phyloP scores from a whole-genome alignment of 1,140 invertebrate species.

The Diplogasteroides magnus region DNA sequence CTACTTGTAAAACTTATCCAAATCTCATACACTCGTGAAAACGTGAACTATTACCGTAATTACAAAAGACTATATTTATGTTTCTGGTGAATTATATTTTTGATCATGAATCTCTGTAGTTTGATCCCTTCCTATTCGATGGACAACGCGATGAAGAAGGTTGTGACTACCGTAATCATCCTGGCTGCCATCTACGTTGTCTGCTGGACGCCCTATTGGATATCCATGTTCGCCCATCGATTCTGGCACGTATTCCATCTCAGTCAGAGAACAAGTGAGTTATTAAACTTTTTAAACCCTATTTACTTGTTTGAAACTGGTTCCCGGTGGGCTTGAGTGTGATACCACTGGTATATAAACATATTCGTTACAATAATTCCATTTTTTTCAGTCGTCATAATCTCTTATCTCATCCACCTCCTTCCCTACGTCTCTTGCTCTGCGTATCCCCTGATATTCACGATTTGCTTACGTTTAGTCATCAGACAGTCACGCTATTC shows the following conservation, averaged over 20 bases:
- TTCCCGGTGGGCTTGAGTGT: too few relatives aligned
- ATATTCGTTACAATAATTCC: too few relatives aligned
- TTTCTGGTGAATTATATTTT: too few relatives aligned
- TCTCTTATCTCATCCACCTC: slow-evolving; percentile 38
- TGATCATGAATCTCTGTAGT: too few relatives aligned
- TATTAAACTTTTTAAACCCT: not conserved
- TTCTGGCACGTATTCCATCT: slow-evolving; percentile 9
- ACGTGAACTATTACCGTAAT: too few relatives aligned
- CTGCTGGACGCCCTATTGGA: slow-evolving; percentile 95
- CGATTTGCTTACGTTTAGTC: too few relatives aligned
- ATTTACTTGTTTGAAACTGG: too few relatives aligned
- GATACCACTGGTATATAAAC: too few relatives aligned
- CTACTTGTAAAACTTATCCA: too few relatives aligned
- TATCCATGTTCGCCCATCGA: slow-evolving; percentile 61
- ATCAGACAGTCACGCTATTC: too few relatives aligned
- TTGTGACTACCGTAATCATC: slow-evolving; percentile 78
- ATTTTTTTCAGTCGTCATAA: slow-evolving; percentile 35
- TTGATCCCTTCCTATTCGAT: slow-evolving; percentile 48
- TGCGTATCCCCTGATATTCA: slow-evolving; percentile 36
- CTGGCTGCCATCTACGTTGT: slow-evolving; percentile 88
- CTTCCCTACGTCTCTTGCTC: slow-evolving; percentile 36
- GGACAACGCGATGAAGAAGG: slow-evolving; percentile 58
- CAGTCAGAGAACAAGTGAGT: slow-evolving; percentile 9
- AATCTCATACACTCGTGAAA: too few relatives aligned
- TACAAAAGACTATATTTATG: too few relatives aligned